These are phyloP conservation scores for Aselliscus stoliczkanus DNA, from an alignment of 2,797 vertebrate genomes.

Conservation along the genomic window DNA sequence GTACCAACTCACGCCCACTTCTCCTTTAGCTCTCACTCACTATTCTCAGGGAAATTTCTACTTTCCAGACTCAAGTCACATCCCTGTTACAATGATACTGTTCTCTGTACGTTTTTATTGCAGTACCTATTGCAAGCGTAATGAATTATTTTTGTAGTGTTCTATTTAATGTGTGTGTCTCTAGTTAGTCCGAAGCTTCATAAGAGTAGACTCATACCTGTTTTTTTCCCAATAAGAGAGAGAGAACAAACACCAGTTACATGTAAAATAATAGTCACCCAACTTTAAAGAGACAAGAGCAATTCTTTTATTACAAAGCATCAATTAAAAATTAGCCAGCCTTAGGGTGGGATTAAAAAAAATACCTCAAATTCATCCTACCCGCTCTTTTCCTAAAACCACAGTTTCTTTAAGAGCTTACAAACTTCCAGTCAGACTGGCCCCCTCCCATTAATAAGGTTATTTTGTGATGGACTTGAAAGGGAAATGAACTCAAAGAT, in stretches of 20 bases:
- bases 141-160: neutral
- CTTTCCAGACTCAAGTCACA: neutral
- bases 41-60: neutral
- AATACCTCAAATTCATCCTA: neutral
- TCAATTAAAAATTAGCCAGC: neutral
- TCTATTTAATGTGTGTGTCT: neutral
- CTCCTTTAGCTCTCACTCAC: neutral
- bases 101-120: neutral
- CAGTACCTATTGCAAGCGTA: neutral
- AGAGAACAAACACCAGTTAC: no score
- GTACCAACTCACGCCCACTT: neutral
- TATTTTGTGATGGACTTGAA: neutral
- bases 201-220: neutral
- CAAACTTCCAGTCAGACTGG: neutral
- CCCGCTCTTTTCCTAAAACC: neutral
- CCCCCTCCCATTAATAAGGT: neutral
- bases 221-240: neutral
- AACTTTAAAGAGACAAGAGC: neutral
- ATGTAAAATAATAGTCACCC: neutral
- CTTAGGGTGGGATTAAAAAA: neutral
- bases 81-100: no score
- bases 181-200: neutral
- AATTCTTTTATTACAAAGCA: neutral
- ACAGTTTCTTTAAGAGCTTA: neutral
- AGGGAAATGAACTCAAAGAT: neutral